Base-by-base conservation (phyloP, 2,113 vertebrate species). In the Poicephalus meyeri region DNA sequence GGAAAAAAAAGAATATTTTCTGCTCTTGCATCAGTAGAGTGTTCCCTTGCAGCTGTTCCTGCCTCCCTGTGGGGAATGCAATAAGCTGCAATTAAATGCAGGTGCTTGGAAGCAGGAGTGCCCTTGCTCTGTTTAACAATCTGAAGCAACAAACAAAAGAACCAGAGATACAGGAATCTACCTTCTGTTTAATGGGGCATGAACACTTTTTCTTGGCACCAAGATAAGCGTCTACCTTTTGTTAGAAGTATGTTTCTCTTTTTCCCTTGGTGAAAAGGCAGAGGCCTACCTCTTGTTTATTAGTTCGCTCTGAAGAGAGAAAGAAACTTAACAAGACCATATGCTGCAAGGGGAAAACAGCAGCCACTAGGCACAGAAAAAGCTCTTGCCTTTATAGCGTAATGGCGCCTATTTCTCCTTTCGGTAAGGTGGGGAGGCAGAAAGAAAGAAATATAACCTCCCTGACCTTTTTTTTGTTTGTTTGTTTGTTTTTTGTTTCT, bases 21-120 rank as follows among this genome's bases (percentile, higher is more conserved):
- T 93, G 63, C 56, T 95, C 80, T 95, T 92, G 44, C 82, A 80
- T 88, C 86, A 91, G 50, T 91, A 78, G 33, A 61, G 89, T 93
- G 86, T 88, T 97, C 95, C 90, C 96, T 95, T 87, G 69, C 93
- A 97, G 91, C 92, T 97, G 86, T 94, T 96, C 94, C 78, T 94
- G 65, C 86, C 85, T 97, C 97, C 87, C 88, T 94, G 56, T 55
- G 85, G 91, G 93, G 93, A 90, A 94, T 39, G 78, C 80, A 97
- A 91, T 97, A 97, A 96, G 69, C 88, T 95, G 86, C 88, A 97
- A 97, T 97, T 97, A 96, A 96, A 91, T 84, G 88, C 96, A 97
- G 95, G 96, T 97, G 96, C 94, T 96, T 96, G 92, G 89, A 95
- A 95, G 88, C 91, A 90, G 76, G 65, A 93, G 79, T 91, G 86